phyloP scores from a whole-genome alignment of 2,113 vertebrate species.

The Nothocercus julius region DNA sequence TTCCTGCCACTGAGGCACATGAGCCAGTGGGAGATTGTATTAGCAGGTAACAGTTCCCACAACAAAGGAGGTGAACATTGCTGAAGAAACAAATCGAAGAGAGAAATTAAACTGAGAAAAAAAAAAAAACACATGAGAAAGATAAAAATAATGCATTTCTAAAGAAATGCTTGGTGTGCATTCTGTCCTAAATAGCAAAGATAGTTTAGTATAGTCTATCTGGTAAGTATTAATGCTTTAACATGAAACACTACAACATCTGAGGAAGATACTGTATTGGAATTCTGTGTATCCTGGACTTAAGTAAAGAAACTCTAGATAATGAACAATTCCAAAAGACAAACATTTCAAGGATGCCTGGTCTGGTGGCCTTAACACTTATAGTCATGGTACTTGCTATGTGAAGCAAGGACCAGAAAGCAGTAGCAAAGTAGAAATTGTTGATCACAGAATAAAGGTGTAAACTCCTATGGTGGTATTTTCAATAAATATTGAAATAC shows the following conservation, averaged over 20 bases:
- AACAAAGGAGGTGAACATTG: neutral
- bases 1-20: neutral
- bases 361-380: neutral
- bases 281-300: neutral
- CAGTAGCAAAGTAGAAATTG: neutral
- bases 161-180: neutral
- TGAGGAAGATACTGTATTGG: neutral
- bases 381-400: neutral
- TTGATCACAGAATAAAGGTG: neutral
- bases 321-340: neutral
- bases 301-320: neutral
- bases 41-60: neutral
- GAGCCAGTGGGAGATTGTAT: neutral
- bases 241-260: neutral
- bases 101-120: neutral
- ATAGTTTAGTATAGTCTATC: neutral
- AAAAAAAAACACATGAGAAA: neutral
- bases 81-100: slow-evolving; percentile 4
- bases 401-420: neutral
- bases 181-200: slow-evolving; percentile 3
- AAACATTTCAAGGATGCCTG: neutral
- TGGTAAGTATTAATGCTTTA: neutral
- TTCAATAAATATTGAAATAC: neutral
- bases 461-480: neutral
- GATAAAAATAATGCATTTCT: neutral